Conservation (phyloP, 1,140 invertebrate genomes). For the Goniozus legneri region DNA sequence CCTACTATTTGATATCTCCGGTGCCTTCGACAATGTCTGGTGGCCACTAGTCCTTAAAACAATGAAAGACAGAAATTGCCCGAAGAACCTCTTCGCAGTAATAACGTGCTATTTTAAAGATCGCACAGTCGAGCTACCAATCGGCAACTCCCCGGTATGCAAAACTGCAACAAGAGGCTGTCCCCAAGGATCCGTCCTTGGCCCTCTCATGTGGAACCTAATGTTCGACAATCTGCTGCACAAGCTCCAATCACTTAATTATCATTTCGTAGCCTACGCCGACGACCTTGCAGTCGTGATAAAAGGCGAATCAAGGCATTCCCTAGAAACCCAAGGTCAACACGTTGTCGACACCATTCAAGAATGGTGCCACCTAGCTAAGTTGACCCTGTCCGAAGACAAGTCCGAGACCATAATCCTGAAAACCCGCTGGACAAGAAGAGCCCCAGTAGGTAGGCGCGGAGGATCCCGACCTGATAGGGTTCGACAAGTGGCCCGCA, state of each 20-base stretch:
- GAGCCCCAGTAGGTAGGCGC: too few species aligned
- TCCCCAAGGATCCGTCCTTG: slow-evolving; percentile 33
- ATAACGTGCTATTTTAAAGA: slow-evolving; percentile 7
- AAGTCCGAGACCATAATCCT: slow-evolving; percentile 21
- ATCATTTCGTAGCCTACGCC: too few species aligned
- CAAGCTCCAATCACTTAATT: too few species aligned
- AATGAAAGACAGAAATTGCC: slow-evolving; percentile 12
- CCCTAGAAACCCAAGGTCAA: slow-evolving; percentile 6
- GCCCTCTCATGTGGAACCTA: slow-evolving; percentile 25
- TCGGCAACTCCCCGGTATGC: background rate
- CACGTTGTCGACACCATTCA: slow-evolving; percentile 1
- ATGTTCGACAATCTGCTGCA: slow-evolving; percentile 24
- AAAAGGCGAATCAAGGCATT: background rate
- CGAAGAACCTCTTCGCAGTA: slow-evolving; percentile 7
- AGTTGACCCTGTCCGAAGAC: slow-evolving; percentile 15
- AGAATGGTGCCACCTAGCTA: slow-evolving; percentile 7
- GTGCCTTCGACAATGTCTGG: slow-evolving; percentile 44
- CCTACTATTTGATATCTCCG: slow-evolving; percentile 44
- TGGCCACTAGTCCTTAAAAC: slow-evolving; percentile 38
- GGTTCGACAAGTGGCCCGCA: too few species aligned
- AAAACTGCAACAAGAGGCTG: slow-evolving; percentile 22
- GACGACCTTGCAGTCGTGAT: slow-evolving; percentile 18
- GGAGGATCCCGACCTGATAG: too few species aligned
- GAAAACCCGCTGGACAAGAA: too few species aligned
- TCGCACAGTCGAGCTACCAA: background rate